Evolutionary conservation across 2,888 invertebrate species (phyloP).

Genomic region (Heteromurus nitidus): DNA sequence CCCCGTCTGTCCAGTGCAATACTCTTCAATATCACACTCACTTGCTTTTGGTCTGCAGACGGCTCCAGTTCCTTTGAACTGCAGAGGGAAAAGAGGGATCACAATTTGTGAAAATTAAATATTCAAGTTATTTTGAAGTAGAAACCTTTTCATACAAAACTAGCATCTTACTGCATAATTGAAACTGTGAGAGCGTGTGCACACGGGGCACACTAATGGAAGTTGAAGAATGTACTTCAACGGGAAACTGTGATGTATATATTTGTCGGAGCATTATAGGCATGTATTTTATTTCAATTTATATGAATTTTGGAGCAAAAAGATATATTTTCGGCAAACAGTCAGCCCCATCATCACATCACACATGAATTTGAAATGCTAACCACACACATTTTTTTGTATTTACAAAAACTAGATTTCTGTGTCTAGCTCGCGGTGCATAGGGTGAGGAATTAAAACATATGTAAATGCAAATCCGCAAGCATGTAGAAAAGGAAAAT

Average conservation of each 20-base stretch:
- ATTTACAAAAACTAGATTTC: too few relatives aligned
- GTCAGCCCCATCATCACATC: too few relatives aligned
- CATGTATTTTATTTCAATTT: too few relatives aligned
- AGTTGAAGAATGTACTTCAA: constrained; percentile 32
- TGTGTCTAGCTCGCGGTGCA: too few relatives aligned
- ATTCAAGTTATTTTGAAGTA: not conserved
- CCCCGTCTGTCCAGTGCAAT: constrained; percentile 91
- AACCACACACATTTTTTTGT: too few relatives aligned
- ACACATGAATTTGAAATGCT: too few relatives aligned
- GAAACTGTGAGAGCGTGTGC: constrained; percentile 23
- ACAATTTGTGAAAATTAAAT: constrained; percentile 14
- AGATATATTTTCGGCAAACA: too few relatives aligned
- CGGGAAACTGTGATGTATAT: too few relatives aligned
- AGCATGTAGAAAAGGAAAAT: not conserved
- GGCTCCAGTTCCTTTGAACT: constrained; percentile 85
- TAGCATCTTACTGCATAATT: constrained; percentile 54
- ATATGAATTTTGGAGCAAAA: too few relatives aligned
- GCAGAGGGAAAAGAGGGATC: constrained; percentile 62
- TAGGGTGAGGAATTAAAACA: too few relatives aligned
- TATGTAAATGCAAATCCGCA: constrained; percentile 6
- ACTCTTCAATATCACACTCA: constrained; percentile 97
- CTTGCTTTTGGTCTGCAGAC: constrained; percentile 90
- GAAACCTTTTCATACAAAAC: not conserved
- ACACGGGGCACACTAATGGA: constrained; percentile 35
- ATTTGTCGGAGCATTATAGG: too few relatives aligned